Percentiles rank a stretch among this genome's conserved stretches.
Conservation (phyloP, 2,113 vertebrate genomes). For the Eolophus roseicapilla region DNA sequence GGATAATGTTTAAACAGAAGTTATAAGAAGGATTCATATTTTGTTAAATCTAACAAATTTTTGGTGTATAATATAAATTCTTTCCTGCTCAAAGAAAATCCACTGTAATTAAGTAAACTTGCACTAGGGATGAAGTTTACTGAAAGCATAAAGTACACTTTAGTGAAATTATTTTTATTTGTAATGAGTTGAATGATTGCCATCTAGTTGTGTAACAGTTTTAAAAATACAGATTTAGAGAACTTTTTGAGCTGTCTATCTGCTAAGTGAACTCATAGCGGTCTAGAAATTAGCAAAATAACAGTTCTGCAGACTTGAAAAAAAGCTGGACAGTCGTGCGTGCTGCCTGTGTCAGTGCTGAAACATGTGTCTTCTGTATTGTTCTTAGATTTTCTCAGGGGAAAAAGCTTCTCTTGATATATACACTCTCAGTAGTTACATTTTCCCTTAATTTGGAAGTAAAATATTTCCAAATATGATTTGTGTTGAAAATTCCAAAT, state of each 20-base stretch:
- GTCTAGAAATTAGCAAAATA: neutral
- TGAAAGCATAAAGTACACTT: neutral
- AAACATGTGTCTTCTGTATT: neutral
- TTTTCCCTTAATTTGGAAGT: conserved; percentile 8
- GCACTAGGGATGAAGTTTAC: neutral
- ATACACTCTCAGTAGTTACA: neutral
- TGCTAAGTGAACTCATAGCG: neutral
- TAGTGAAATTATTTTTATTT: neutral
- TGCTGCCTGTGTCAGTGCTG: neutral
- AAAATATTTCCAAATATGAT: neutral
- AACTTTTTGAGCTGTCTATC: neutral
- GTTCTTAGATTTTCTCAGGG: neutral
- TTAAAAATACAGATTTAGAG: neutral
- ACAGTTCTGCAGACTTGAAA: neutral
- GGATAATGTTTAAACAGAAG: neutral
- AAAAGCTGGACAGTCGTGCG: neutral
- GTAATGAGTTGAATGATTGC: neutral
- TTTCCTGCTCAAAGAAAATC: neutral
- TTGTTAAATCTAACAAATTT: neutral
- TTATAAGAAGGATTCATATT: neutral
- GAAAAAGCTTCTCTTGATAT: neutral
- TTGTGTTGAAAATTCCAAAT: conserved; percentile 2
- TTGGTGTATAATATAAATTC: neutral
- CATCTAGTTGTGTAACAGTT: neutral
- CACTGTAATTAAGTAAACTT: neutral